Base-by-base conservation (phyloP, 2,797 vertebrate species). In the Muscicapa comitata region DNA sequence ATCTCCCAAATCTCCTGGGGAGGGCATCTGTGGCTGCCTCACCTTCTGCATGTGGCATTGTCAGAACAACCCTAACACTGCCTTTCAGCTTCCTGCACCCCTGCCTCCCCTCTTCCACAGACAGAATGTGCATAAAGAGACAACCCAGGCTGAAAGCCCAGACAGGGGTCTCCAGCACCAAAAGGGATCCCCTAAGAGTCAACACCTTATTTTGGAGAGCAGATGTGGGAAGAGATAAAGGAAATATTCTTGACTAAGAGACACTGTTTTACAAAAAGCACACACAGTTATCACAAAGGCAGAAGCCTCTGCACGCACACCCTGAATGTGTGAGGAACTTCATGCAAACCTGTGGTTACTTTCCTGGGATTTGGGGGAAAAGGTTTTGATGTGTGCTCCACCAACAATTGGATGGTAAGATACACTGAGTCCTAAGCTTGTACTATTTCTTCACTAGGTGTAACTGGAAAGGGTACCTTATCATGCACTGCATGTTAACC, bases 11-110 rank as follows among this genome's bases (percentile, higher is more conserved):
- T 2, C 12, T 21, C 29, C 17, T 38, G 24, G 1, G 11, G 13
- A 31, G 14, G 9, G 2, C 37, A 21, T 0, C 0, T 2, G 0
- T 23, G 29, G 1, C 31, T 73, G 20, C 42, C 70, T 61, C 62
- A 17, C 16, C 42, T 80, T 20, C 45, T 54, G 29, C n/a, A 4
- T 0, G 14, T n/a, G 43, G 9, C 43, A 21, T 25, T 13, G 1
- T 15, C 20, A 11, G n/a, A 84, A 5, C 21, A n/a, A 5, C 7
- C 23, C 37, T 28, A n/a, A 1, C 0, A 3, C 21, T n/a, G 21
- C 26, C 26, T 17, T 9, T 51, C 21, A 40, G 9, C 37, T 6
- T 7, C 45, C 66, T 18, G 21, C 11, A 6, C 28, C 35, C 66
- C 35, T 31, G 51, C 33, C 35, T 24, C 35, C 48, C 18, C 28